Percentiles rank a stretch among this genome's conserved stretches.
These are phyloP conservation scores for Simalia tracyae DNA, from an alignment of 2,797 vertebrate genomes.

Conservation along the genomic window DNA sequence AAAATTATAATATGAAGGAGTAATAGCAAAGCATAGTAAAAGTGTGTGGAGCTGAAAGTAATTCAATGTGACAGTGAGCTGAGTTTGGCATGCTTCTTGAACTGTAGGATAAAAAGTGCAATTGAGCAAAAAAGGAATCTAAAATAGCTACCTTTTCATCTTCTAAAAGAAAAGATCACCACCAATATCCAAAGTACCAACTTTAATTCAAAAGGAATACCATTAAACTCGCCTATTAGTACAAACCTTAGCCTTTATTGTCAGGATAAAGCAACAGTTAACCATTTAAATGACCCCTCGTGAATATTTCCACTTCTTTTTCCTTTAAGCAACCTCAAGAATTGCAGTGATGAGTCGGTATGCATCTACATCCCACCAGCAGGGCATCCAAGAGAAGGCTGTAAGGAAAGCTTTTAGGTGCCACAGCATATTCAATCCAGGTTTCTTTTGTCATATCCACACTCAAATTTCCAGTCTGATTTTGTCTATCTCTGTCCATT, in stretches of 20 bases:
- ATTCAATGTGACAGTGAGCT: constrained; percentile 49
- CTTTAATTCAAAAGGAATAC: constrained; percentile 25
- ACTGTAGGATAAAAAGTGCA: constrained; percentile 31
- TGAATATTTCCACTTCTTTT: not conserved
- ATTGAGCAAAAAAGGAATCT: constrained; percentile 40
- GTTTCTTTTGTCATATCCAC: not conserved
- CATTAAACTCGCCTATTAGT: constrained; percentile 30
- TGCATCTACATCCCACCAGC: not conserved
- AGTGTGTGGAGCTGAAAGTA: constrained; percentile 23
- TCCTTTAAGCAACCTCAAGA: not conserved
- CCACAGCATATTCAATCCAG: not conserved
- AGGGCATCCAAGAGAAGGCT: not conserved
- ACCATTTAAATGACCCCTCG: constrained; percentile 9
- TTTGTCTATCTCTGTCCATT: not conserved
- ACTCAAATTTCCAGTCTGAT: not conserved
- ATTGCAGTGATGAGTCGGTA: not conserved
- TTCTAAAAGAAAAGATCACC: constrained; percentile 23
- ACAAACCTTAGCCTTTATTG: not conserved
- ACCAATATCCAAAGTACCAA: constrained; percentile 9
- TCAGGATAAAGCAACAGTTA: constrained; percentile 31
- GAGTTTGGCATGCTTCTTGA: constrained; percentile 53
- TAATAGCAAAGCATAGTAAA: constrained; percentile 34
- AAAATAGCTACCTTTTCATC: constrained; percentile 42
- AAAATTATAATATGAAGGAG: constrained; percentile 13
- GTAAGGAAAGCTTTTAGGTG: not conserved